These are phyloP conservation scores for Porites evermanni DNA, from an alignment of 92 coral and sea anemone genomes.

Conservation along the genomic window DNA sequence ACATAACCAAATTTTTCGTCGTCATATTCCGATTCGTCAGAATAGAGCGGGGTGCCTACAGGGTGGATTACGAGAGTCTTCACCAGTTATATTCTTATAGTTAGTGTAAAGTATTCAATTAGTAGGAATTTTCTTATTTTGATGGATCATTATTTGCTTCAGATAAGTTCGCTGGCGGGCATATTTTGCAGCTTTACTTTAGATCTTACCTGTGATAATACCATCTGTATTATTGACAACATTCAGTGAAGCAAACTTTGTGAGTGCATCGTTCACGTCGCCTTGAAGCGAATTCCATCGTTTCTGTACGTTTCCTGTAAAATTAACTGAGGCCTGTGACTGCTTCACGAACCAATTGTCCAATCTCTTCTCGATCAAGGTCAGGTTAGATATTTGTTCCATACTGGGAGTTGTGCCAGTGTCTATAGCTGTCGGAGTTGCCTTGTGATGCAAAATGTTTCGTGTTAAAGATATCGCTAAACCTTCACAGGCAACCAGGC, in stretches of 20 bases:
- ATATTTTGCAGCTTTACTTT: not conserved
- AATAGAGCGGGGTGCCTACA: constrained; percentile 51
- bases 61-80: too few species aligned
- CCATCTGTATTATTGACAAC: not conserved
- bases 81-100: too few species aligned
- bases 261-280: constrained; percentile 18
- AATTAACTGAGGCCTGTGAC: constrained; percentile 28
- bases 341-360: constrained; percentile 67
- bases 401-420: constrained; percentile 26
- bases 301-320: constrained; percentile 40
- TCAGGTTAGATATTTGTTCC: constrained; percentile 28
- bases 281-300: constrained; percentile 49
- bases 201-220: not conserved
- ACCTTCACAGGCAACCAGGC: too few species aligned
- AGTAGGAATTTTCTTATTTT: too few species aligned
- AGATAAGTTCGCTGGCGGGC: too few species aligned
- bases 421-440: constrained; percentile 22
- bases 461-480: too few species aligned
- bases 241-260: not conserved
- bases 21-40: constrained; percentile 48
- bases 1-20: constrained; percentile 67
- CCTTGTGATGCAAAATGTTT: not conserved
- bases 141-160: too few species aligned
- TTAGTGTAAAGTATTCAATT: too few species aligned
- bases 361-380: constrained; percentile 56